Conservation (phyloP, 2,797 vertebrate genomes). For the Potorous gilbertii region DNA sequence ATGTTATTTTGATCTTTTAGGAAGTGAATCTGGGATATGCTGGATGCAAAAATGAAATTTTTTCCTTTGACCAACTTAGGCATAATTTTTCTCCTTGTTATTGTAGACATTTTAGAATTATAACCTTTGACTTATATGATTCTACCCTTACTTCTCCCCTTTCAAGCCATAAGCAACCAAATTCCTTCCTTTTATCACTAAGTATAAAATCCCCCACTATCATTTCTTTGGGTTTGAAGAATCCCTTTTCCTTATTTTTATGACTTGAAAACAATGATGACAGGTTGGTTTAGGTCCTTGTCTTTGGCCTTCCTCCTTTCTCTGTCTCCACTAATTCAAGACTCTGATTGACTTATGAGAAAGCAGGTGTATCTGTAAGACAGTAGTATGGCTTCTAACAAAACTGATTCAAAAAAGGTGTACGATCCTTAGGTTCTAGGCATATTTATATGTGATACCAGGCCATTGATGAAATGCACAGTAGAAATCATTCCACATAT, state of each 20-base stretch:
- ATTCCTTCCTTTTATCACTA: slow-evolving; percentile 53
- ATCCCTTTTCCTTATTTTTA: slow-evolving; percentile 28
- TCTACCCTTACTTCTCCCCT: neutral
- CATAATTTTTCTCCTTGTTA: slow-evolving; percentile 48
- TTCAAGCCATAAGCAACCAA: neutral
- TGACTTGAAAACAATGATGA: neutral
- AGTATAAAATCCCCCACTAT: neutral
- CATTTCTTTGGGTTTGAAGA: slow-evolving; percentile 32
- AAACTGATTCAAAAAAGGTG: neutral
- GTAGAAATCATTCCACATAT: neutral
- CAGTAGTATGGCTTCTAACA: neutral
- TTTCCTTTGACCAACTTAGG: slow-evolving; percentile 57
- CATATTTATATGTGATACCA: neutral
- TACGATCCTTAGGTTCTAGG: neutral
- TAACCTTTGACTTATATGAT: slow-evolving; percentile 34
- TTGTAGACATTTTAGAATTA: slow-evolving; percentile 34
- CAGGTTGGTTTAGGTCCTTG: slow-evolving; percentile 16
- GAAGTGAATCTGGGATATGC: slow-evolving; percentile 68
- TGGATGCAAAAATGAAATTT: slow-evolving; percentile 74
- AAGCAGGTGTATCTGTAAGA: neutral
- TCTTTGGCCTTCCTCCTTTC: neutral
- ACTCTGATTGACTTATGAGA: neutral
- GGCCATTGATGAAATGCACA: neutral
- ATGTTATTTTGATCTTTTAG: slow-evolving; percentile 77
- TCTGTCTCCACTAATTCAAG: neutral